Evolutionary conservation across 2,797 vertebrate genomes (phyloP).

Genomic region (Agapornis canus): DNA sequence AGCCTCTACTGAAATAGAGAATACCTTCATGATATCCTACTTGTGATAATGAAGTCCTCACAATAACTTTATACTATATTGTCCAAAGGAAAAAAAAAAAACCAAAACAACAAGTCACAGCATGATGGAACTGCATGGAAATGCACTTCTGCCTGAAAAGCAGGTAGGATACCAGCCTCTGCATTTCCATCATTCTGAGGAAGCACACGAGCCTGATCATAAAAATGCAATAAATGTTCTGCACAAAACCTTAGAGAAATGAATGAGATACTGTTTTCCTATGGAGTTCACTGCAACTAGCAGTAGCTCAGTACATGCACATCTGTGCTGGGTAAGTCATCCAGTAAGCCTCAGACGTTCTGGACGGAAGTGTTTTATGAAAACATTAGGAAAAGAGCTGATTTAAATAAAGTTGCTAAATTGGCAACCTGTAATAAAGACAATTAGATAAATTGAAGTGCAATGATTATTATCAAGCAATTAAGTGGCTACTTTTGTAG

Average conservation of each 20-base stretch:
- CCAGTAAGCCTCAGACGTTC: not conserved
- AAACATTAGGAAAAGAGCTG: slow-evolving; percentile 15
- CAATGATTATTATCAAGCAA: not conserved
- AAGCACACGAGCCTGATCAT: not conserved
- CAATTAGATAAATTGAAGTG: not conserved
- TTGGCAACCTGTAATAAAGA: not conserved
- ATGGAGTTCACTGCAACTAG: not conserved
- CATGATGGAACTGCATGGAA: not conserved
- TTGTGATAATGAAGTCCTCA: not conserved
- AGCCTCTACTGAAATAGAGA: not conserved
- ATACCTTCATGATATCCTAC: not conserved
- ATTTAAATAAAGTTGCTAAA: slow-evolving; percentile 12
- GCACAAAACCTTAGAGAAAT: not conserved
- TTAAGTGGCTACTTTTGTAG: not conserved
- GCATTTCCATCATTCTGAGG: not conserved
- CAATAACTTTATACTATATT: not conserved
- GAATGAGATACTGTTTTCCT: not conserved
- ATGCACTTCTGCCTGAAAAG: not conserved
- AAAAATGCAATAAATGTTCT: not conserved
- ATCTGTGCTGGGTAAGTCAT: not conserved
- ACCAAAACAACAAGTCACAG: not conserved
- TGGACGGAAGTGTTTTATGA: not conserved
- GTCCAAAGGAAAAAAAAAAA: not conserved
- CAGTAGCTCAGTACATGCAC: not conserved
- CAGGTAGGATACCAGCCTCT: not conserved